phyloP scores from a whole-genome alignment of 2,113 vertebrate genomes.

The Hemiscyllium ocellatum region DNA sequence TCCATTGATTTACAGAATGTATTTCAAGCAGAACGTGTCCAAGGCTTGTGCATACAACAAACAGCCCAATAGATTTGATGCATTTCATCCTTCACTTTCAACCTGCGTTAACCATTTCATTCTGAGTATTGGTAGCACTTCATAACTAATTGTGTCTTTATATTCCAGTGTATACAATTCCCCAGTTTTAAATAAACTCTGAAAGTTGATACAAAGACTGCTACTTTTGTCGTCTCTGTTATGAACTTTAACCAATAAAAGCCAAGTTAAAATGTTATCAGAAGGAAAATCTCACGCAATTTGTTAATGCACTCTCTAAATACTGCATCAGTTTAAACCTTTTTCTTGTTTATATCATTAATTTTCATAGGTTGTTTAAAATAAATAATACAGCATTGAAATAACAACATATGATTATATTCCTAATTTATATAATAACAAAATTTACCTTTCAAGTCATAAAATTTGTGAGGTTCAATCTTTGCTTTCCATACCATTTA shows the following conservation, averaged over 20 bases:
- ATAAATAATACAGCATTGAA: neutral
- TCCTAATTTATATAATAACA: neutral
- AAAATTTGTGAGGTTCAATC: neutral
- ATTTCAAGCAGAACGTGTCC: neutral
- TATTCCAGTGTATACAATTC: neutral
- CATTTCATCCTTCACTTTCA: neutral
- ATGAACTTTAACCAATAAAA: neutral
- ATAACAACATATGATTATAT: neutral
- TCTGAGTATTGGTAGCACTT: neutral
- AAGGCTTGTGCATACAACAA: neutral
- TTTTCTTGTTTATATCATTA: neutral
- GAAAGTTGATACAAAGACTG: neutral
- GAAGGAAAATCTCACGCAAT: no score
- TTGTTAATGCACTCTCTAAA: neutral
- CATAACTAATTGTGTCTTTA: neutral
- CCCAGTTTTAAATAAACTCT: slow-evolving; percentile 29
- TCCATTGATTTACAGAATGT: neutral
- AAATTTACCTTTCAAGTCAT: neutral
- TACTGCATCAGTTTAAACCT: no score
- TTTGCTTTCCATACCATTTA: neutral
- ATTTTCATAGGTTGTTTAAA: neutral
- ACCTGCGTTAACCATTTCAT: neutral
- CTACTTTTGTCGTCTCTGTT: neutral
- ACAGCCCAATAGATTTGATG: neutral
- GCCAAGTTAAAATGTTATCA: neutral